A percentile compares a stretch with the other conserved stretches of the same genome.
Conservation (phyloP, 2,888 invertebrate species). For the Troides oblongomaculatus region DNA sequence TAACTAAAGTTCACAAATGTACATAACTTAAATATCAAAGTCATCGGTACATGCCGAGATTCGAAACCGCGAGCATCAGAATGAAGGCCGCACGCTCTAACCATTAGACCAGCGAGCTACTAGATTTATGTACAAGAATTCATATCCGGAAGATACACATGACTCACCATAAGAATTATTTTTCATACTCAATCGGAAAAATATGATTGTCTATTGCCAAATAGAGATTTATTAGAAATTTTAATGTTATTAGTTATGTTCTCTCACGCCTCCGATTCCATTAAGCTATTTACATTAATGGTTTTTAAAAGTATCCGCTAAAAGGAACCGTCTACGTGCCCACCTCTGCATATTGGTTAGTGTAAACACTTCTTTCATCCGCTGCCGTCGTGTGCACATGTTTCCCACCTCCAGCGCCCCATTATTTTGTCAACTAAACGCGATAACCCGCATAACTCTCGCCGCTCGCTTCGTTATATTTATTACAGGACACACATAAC, state of each 20-base stretch:
- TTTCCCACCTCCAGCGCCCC: slow-evolving; percentile 35
- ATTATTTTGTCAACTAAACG: slow-evolving; percentile 40
- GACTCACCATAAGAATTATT: not conserved
- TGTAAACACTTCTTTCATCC: slow-evolving; percentile 34
- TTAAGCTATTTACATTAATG: slow-evolving; percentile 25
- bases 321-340: slow-evolving; percentile 24
- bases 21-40: no score
- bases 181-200: no score
- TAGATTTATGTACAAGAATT: not conserved
- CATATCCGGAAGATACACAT: not conserved
- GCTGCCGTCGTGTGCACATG: slow-evolving; percentile 33
- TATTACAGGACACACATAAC: slow-evolving; percentile 13
- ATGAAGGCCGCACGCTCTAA: no score
- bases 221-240: not conserved
- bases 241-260: slow-evolving; percentile 5
- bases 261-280: slow-evolving; percentile 21
- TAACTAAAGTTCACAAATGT: no score
- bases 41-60: no score
- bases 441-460: slow-evolving; percentile 62
- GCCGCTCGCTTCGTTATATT: slow-evolving; percentile 20
- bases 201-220: not conserved
- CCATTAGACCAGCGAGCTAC: no score
- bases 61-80: no score
- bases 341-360: slow-evolving; percentile 22
- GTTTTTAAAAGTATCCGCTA: slow-evolving; percentile 19